Evolutionary conservation across 2,888 invertebrate species (phyloP), one percentile per base, ranked within the genome.

Genomic region (Penaeus monodon): DNA sequence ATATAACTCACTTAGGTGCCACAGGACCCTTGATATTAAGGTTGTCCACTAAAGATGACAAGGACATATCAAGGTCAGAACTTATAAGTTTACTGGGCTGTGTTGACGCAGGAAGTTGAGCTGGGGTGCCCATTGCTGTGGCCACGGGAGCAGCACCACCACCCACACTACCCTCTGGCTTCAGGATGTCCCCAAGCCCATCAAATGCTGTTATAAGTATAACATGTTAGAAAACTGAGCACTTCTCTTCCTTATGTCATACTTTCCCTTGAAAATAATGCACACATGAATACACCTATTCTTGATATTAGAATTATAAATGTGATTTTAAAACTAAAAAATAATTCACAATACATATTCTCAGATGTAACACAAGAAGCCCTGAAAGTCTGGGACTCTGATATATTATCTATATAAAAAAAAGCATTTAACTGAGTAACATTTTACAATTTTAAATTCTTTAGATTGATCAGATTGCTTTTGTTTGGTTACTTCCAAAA

Each of bases 101-200:
- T 14, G 70, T 27, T 49, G 81, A 65, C 57, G 74, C 64, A 12
- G 66, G 77, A 27, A 66, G 57, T 8, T 80, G 24, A 22, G 84
- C 63, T 22, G 77, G 78, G 20, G 74, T 57, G 29, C 85, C 81
- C 4, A 82, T 65, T 24, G 74, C 65, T 29, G 38, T 10, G 24
- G 81, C 73, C 33, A 24, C 74, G 20, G 66, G 74, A 44, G 64
- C 79, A 68, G 64, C 78, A 49, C 76, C 77, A 44, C 82, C 89
- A 44, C 91, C 90, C 33, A 88, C 90, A 76, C 90, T 88, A 74
- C 91, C 90, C 90, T 94, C 94, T 89, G 95, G 95, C 92, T 94
- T 94, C 91, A 96, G 93, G 90, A 95, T 94, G 92, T 95, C 95
- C 91, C 95, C 95, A 93, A 96, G 94, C 91, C 95, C 95, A 93